Base-by-base conservation (phyloP, 2,113 vertebrate genomes). In the Gallinago media region DNA sequence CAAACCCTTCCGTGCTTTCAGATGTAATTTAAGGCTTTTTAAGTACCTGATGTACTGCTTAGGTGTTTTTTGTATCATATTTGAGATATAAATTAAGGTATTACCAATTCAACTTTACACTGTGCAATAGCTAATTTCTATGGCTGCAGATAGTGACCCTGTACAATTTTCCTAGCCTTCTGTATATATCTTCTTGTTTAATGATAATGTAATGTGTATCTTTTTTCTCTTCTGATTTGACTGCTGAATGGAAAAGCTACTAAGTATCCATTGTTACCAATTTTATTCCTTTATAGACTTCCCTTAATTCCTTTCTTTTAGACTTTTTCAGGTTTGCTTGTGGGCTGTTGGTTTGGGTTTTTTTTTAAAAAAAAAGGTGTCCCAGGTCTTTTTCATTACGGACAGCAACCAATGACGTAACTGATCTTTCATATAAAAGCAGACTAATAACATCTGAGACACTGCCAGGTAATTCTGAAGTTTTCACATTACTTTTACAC, bases 31-130 rank as follows among this genome's bases (percentile, higher is more conserved):
- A 71, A 66, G 9, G n/a, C 5, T 49, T 73, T 73, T 61, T 11
- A 79, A 88, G 14, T 12, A 36, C 11, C 23, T 78, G 22, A 21
- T 4, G 13, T 29, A 46, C 11, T 21, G 2, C 38, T 61, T 19
- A 1, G 1, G 3, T 49, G 1, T 0, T 8, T 8, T 14, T 54
- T 52, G 22, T 15, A 11, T 50, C 3, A 2, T 17, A 13, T n/a
- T 62, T 68, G 8, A 31, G 22, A 25, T 8, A 46, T 16, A 67
- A 66, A 70, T 91, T 42, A 54, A 73, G 34, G 50, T 40, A n/a
- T 2, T 20, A 56, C 7, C 4, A 71, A 20, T 36, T 71, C 22
- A 50, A 32, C 13, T 68, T 67, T 68, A 32, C 40, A 12, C 12
- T 14, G 12, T 14, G 49, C 14, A 59, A 47, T 8, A 56, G 7